These are phyloP conservation scores for Craterocephalus amniculus DNA, from an alignment of 2,797 vertebrate species.

Conservation along the genomic window DNA sequence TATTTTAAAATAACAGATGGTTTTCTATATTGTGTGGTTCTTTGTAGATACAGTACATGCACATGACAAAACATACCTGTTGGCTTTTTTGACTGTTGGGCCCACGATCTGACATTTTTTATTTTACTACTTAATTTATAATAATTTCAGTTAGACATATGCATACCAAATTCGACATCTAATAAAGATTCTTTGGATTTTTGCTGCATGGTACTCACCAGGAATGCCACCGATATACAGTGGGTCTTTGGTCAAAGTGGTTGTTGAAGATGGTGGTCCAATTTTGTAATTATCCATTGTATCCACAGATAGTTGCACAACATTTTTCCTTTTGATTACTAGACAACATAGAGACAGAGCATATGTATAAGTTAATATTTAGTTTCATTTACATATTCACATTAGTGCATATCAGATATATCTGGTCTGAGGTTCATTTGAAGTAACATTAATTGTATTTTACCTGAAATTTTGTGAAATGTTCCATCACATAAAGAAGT, in stretches of 20 bases:
- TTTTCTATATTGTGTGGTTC: not conserved
- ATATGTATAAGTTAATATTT: not conserved
- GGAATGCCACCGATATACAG: constrained; percentile 90
- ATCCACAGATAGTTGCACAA: constrained; percentile 87
- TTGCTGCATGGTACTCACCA: constrained; percentile 78
- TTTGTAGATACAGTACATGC: not conserved
- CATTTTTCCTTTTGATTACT: constrained; percentile 88
- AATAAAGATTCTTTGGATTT: not conserved
- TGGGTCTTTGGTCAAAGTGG: constrained; percentile 70
- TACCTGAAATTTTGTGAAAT: constrained; percentile 93
- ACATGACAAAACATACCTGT: too few species aligned
- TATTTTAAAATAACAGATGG: not conserved
- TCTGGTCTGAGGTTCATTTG: not conserved
- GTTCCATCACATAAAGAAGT: constrained; percentile 86
- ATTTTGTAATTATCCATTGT: constrained; percentile 81
- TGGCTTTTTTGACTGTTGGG: too few species aligned
- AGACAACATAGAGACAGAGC: constrained; percentile 18
- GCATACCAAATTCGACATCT: not conserved
- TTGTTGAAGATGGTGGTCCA: constrained; percentile 66
- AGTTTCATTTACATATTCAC: not conserved
- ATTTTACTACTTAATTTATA: not conserved
- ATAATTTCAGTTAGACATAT: not conserved
- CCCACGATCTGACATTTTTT: not conserved
- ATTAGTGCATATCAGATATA: not conserved
- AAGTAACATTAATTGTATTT: not conserved